Evolutionary conservation across 1,140 invertebrate genomes (phyloP).

Genomic region (Helicoverpa zea): DNA sequence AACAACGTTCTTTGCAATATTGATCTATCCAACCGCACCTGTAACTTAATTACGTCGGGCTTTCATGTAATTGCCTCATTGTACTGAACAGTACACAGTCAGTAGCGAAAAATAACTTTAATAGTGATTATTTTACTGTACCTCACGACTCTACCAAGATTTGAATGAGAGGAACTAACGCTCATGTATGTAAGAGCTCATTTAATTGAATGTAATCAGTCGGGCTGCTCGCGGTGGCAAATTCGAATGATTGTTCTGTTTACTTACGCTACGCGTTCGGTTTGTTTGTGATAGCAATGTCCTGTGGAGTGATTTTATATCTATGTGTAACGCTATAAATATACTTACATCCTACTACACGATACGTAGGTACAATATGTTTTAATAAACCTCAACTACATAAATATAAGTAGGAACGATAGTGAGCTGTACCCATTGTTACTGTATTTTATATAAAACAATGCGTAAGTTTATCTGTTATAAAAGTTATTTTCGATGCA

Average conservation of each 20-base stretch:
- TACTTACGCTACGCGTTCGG: slow-evolving; percentile 12
- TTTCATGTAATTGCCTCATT: slow-evolving; percentile 16
- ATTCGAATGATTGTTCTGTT: slow-evolving; percentile 54
- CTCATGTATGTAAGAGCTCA: slow-evolving; percentile 34
- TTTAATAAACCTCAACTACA: too few relatives aligned
- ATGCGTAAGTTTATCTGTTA: background rate
- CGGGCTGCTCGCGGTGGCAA: background rate
- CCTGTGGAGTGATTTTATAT: slow-evolving; percentile 38
- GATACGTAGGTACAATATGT: background rate
- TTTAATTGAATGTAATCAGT: slow-evolving; percentile 48
- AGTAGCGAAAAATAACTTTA: background rate
- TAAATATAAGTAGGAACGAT: too few relatives aligned
- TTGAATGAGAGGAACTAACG: background rate
- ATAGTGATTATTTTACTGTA: too few relatives aligned
- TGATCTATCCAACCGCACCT: slow-evolving; percentile 41
- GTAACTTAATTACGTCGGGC: slow-evolving; percentile 51
- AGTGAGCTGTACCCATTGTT: background rate
- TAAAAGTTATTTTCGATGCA: background rate
- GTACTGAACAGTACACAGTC: background rate
- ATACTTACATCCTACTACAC: background rate
- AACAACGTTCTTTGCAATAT: slow-evolving; percentile 39
- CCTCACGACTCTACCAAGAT: background rate
- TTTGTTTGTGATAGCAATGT: slow-evolving; percentile 43
- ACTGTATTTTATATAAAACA: background rate
- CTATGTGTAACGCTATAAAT: background rate